Evolutionary conservation across 1,140 invertebrate species (phyloP), one percentile per base, ranked within the genome.

Genomic region (Batillaria attramentaria): DNA sequence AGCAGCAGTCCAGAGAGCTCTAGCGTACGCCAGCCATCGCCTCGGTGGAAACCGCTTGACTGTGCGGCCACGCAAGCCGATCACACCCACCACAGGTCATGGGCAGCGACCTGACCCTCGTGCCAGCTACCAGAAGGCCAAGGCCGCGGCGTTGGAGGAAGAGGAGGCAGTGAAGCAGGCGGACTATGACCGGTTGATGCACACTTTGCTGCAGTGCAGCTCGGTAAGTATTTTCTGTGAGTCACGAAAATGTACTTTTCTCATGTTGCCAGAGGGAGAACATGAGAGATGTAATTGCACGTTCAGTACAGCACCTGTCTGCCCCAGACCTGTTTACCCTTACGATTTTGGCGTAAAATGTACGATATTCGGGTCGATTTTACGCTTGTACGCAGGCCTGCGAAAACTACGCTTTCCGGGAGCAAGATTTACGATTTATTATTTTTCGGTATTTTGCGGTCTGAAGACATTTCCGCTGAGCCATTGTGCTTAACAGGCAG

Each of bases 1-100:
- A 18, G 37, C 73, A 1, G 46, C 73, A 18, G 73, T 75, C 35
- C 73, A 75, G 57, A 62, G 42, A 54, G 73, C 73, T 10, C 73
- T 75, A 28, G 35, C 16, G 20, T 57, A 75, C 39, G n/a, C 46
- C 20, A 60, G 62, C 37, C 73, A 75, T 54, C 57, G 28, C 33
- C 35, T 75, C 35, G 4, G 3, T 2, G 37, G 37, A 20, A 20
- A 10, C 57, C 35, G n/a, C 6, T 57, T 75, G 33, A 75, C 73
- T 18, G 73, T 75, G n/a, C 73, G 73, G 18, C 73, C 73, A 3
- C 73, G 73, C 4, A 57, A 41, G 39, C 72, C 46, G 3, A 72
- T 72, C 70, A 41, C 54, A 50, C 1, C 24, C 4, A 2, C 0
- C 41, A 20, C 70, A 5, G 24, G n/a, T 5, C 43, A 18, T n/a